phyloP scores from a whole-genome alignment of 2,797 vertebrate genomes.

The Amblyraja radiata region DNA sequence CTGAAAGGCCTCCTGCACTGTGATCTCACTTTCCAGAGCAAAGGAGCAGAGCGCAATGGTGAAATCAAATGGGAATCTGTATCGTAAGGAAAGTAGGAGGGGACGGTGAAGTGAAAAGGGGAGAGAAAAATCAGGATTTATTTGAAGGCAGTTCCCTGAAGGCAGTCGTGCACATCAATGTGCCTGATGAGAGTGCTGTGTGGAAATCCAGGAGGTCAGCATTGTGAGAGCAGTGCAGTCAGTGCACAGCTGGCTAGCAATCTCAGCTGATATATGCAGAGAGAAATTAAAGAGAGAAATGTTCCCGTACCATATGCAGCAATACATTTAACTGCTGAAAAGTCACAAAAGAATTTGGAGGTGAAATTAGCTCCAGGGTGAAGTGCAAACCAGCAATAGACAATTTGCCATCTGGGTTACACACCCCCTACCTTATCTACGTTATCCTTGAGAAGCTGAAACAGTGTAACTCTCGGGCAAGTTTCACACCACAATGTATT shows the following conservation, averaged over 20 bases:
- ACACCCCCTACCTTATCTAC: neutral
- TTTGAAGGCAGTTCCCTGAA: conserved; percentile 7
- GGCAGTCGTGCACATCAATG: neutral
- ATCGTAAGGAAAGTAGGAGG: neutral
- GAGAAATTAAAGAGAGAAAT: neutral
- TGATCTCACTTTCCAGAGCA: neutral
- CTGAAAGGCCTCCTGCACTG: too few species aligned
- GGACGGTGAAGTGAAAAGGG: neutral
- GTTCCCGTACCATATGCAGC: neutral
- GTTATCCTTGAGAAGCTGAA: too few species aligned
- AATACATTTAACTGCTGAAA: neutral
- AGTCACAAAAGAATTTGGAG: neutral
- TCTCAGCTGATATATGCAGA: neutral
- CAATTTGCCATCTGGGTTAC: neutral
- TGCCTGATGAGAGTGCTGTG: neutral
- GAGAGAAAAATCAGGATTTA: neutral
- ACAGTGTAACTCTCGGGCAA: too few species aligned
- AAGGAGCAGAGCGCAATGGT: too few species aligned
- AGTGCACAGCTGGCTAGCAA: conserved; percentile 3
- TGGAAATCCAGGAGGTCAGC: conserved; percentile 2
- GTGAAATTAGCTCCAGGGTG: neutral
- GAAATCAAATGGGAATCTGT: neutral
- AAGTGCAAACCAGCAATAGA: neutral
- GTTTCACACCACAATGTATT: too few species aligned
- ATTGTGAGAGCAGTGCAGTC: neutral